These are phyloP conservation scores for Aelia acuminata DNA, from an alignment of 2,888 invertebrate genomes.

Conservation along the genomic window DNA sequence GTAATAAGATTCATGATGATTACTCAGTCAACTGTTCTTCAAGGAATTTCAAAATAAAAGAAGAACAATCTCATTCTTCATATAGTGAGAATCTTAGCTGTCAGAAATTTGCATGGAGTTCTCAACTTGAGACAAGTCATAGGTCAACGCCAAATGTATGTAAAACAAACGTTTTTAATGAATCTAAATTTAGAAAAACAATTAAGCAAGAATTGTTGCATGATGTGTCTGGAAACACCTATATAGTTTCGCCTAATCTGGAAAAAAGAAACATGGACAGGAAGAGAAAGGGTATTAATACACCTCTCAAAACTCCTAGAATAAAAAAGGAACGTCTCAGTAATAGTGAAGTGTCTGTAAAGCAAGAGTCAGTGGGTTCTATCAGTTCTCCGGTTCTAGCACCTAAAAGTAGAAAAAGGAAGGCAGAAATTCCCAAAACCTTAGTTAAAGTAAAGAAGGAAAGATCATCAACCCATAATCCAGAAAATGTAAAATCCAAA, in stretches of 20 bases:
- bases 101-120: not conserved
- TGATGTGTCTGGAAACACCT: not conserved
- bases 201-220: slow-evolving; percentile 3
- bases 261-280: not conserved
- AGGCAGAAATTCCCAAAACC: not conserved
- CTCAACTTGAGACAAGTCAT: not conserved
- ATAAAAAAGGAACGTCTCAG: not conserved
- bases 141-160: not conserved
- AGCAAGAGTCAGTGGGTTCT: not conserved
- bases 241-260: not conserved
- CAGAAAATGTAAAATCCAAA: not conserved
- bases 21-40: not conserved
- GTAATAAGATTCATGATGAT: not conserved
- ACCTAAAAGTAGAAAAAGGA: not conserved
- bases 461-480: not conserved
- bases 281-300: not conserved
- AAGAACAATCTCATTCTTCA: slow-evolving; percentile 1
- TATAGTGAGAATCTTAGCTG: not conserved
- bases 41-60: slow-evolving; percentile 4
- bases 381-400: not conserved
- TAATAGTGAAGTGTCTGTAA: not conserved
- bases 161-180: not conserved
- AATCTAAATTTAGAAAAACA: not conserved
- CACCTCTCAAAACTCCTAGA: not conserved
- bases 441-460: slow-evolving; percentile 9